Evolutionary conservation across 2,113 vertebrate species (phyloP).

Genomic region (Proterorhinus semilunaris): DNA sequence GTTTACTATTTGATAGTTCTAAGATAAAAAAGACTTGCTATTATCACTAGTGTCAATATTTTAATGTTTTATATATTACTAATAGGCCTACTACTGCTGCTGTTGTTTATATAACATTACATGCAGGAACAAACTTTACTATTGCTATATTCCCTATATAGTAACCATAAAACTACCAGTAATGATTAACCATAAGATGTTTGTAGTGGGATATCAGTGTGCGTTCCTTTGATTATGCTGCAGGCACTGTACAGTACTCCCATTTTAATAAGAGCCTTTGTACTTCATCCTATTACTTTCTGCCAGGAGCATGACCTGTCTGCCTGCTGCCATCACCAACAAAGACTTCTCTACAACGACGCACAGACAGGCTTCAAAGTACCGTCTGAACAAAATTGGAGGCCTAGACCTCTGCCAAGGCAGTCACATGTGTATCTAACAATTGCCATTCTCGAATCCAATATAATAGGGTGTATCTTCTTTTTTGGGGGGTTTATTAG

Average conservation of each 20-base stretch:
- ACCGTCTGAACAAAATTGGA: not conserved
- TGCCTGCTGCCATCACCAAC: slow-evolving; percentile 13
- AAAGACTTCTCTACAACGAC: slow-evolving; percentile 9
- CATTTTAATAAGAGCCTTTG: slow-evolving; percentile 28
- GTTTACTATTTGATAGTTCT: no score
- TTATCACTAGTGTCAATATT: no score
- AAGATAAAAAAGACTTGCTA: no score
- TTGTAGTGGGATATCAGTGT: slow-evolving; percentile 3
- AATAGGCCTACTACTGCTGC: no score
- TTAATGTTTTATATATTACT: no score
- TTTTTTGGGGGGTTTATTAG: no score
- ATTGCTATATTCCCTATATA: no score
- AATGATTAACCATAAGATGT: not conserved
- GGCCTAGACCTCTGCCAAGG: not conserved
- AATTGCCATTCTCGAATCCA: no score
- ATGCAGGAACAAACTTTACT: no score
- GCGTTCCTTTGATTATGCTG: slow-evolving; percentile 2
- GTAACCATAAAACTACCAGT: not conserved
- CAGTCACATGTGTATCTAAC: no score
- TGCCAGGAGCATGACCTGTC: slow-evolving; percentile 20
- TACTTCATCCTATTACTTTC: slow-evolving; percentile 15
- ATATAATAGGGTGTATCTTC: no score
- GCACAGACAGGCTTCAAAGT: slow-evolving; percentile 11
- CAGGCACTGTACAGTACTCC: slow-evolving; percentile 13
- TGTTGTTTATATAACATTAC: no score